Conservation (phyloP, 2,797 vertebrate genomes). For the Coregonus ussuriensis region DNA sequence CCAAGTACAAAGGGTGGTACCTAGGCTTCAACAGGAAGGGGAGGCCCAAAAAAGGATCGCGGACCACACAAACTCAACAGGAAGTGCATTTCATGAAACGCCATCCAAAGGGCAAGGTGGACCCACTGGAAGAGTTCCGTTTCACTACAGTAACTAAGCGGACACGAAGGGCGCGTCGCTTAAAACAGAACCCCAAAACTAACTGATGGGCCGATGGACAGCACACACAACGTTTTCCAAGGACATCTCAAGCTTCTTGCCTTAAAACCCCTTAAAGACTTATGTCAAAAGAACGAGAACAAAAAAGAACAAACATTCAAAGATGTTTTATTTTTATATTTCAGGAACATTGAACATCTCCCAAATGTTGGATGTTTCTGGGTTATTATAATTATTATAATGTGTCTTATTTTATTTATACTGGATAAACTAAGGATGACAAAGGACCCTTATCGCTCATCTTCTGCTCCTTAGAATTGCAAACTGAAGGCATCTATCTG, state of each 20-base stretch:
- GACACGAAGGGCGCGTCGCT: slow-evolving; percentile 81
- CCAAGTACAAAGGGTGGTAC: slow-evolving; percentile 85
- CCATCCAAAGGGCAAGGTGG: slow-evolving; percentile 72
- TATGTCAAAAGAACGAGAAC: slow-evolving; percentile 56
- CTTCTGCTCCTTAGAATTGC: slow-evolving; percentile 69
- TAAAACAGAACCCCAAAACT: slow-evolving; percentile 75
- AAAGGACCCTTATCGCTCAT: slow-evolving; percentile 58
- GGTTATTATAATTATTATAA: slow-evolving; percentile 71
- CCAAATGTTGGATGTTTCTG: slow-evolving; percentile 73
- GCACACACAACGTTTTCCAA: slow-evolving; percentile 39
- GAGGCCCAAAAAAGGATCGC: slow-evolving; percentile 80
- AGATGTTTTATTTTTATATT: slow-evolving; percentile 87
- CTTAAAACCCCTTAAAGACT: slow-evolving; percentile 61
- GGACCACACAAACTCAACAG: slow-evolving; percentile 80
- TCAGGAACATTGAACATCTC: slow-evolving; percentile 71
- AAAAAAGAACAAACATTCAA: slow-evolving; percentile 65
- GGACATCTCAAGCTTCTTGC: slow-evolving; percentile 62
- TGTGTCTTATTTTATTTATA: slow-evolving; percentile 82
- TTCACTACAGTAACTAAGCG: slow-evolving; percentile 83
- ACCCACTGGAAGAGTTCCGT: slow-evolving; percentile 78
- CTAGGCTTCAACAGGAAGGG: slow-evolving; percentile 84
- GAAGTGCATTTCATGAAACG: slow-evolving; percentile 88
- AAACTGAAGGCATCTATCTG: slow-evolving; percentile 63
- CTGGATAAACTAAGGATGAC: slow-evolving; percentile 77
- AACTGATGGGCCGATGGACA: slow-evolving; percentile 34